Base-by-base conservation (phyloP, 2,888 invertebrate species). In the Folsomia manolachei region DNA sequence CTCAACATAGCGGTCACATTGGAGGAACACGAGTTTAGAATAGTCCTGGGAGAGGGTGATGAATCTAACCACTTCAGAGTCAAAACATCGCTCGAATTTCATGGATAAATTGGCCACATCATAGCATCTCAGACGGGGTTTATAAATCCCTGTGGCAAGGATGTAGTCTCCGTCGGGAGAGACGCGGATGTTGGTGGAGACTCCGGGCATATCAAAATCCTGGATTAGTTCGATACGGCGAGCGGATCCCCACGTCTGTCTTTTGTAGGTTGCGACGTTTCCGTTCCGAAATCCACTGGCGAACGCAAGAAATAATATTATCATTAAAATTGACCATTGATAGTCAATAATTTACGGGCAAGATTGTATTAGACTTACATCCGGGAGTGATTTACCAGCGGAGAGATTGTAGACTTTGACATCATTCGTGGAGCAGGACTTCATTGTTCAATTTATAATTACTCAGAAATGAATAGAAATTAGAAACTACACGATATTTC, bases 151-250 rank as follows among this genome's bases (percentile, higher is more conserved):
- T 51, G 97, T 91, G 1, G 93, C 93, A 83, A 97, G 86, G 75
- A 99, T 90, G 83, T 93, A 97, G 78, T 97, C 92, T 21, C 94
- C 93, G 87, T 99, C 97, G 80, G 88, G 90, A 9, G 97, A 93
- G 77, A 94, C 88, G 82, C 89, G 88, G 25, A 99, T 87, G 68
- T 89, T 89, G 21, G 91, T 91, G 82, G 96, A 95, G 0, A 98
- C 88, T 65, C 91, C 94, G 26, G 99, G 98, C 99, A 99, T 99
- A 81, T 97, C 95, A 87, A 99, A 99, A 83, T 99, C 99, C 85
- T 99, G 99, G 79, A 99, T 94, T 60, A 99, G 89, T 85, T 98
- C 95, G 81, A 99, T 95, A 82, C 96, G 88, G 80, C 92, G 88
- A 79, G n/a, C 95, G 87, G 64, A 97, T 87, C 83, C 96, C 97